Evolutionary conservation across 2,113 vertebrate genomes (phyloP).

Genomic region (Taxidea taxus): DNA sequence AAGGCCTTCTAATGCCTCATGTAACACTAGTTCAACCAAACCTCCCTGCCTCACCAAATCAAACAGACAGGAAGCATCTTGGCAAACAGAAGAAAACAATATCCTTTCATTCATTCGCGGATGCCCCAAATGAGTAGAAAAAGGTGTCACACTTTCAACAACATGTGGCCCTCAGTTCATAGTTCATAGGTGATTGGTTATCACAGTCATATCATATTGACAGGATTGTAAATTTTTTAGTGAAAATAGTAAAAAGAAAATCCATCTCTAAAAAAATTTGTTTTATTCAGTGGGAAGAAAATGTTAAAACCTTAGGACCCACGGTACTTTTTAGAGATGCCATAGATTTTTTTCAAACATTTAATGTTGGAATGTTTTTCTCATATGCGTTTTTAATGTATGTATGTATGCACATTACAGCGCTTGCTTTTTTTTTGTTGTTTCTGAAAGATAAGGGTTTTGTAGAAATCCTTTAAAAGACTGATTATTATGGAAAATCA

Average conservation of each 20-base stretch:
- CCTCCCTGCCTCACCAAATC: background rate
- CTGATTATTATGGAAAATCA: constrained; percentile 18
- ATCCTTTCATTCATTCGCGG: background rate
- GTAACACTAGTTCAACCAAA: background rate
- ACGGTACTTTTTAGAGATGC: background rate
- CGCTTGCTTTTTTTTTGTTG: background rate
- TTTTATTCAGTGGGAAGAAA: constrained; percentile 52
- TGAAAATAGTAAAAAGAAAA: background rate
- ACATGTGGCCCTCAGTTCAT: background rate
- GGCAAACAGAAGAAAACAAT: background rate
- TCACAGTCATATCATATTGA: background rate
- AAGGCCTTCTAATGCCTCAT: background rate
- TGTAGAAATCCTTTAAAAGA: constrained; percentile 46
- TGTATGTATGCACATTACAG: background rate
- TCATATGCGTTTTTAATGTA: background rate
- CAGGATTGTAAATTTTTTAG: background rate
- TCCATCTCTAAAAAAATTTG: background rate
- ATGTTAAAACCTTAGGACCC: background rate
- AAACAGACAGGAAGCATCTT: background rate
- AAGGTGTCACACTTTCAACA: background rate
- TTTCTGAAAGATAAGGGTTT: background rate
- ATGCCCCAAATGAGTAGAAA: background rate
- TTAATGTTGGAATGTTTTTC: constrained; percentile 34
- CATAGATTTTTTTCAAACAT: constrained; percentile 13
- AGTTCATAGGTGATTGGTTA: background rate